phyloP scores from a whole-genome alignment of 1,140 invertebrate genomes.

The Drosophila tropicalis region DNA sequence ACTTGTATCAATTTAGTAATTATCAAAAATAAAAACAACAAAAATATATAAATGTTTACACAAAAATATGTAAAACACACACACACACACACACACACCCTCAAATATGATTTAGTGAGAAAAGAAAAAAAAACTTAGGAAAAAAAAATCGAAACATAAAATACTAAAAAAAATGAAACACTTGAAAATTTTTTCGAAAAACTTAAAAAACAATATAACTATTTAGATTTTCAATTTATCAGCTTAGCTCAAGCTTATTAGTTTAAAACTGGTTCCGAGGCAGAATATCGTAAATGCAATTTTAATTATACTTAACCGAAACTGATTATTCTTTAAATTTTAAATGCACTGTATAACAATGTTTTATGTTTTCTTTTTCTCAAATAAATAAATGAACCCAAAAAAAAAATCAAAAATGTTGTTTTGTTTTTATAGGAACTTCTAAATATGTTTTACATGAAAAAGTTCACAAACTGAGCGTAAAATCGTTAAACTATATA shows the following conservation, averaged over 20 bases:
- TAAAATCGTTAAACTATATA: neutral
- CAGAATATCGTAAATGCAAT: conserved; percentile 14
- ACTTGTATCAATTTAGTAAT: conserved; percentile 61
- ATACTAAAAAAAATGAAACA: conserved; percentile 8
- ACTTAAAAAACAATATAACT: conserved; percentile 23
- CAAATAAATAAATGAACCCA: conserved; percentile 63
- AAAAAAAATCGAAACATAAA: conserved; percentile 3
- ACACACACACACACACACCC: conserved; percentile 38
- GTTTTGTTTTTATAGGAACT: too few species aligned
- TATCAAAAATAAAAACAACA: conserved; percentile 14
- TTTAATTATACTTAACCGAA: conserved; percentile 49
- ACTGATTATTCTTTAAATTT: conserved; percentile 51
- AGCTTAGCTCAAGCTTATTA: conserved; percentile 64
- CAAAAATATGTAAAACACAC: conserved; percentile 23
- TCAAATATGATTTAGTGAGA: conserved; percentile 58
- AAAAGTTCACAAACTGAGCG: too few species aligned
- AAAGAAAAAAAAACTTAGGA: conserved; percentile 26
- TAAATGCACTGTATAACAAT: conserved; percentile 59
- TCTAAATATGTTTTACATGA: too few species aligned
- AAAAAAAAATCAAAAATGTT: too few species aligned
- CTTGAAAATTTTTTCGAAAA: conserved; percentile 15
- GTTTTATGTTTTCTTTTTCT: conserved; percentile 50
- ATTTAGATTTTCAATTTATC: conserved; percentile 54
- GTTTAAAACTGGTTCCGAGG: conserved; percentile 52
- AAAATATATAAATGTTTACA: conserved; percentile 38